Conservation (phyloP, 1,140 invertebrate genomes). For the Diplogasteroides magnus region DNA sequence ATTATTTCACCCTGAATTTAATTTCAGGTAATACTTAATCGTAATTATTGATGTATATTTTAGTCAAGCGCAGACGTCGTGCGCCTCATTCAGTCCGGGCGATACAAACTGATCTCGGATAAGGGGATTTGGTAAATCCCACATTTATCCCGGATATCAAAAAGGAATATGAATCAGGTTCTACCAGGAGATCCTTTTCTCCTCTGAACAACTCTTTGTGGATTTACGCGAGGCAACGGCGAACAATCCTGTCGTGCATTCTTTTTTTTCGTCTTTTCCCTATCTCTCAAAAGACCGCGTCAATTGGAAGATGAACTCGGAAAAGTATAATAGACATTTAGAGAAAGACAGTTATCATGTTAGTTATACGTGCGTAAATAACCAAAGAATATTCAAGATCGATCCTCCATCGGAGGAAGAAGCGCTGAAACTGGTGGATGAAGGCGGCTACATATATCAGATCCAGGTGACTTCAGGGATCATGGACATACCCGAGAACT, state of each 20-base stretch:
- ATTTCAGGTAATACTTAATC: too few relatives aligned
- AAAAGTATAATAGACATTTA: too few relatives aligned
- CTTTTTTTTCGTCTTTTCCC: neutral
- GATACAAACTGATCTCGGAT: neutral
- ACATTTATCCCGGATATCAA: neutral
- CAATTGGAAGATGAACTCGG: neutral
- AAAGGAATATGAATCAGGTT: neutral
- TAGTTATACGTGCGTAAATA: too few relatives aligned
- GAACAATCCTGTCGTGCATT: neutral
- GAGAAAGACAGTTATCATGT: too few relatives aligned
- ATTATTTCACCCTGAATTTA: too few relatives aligned
- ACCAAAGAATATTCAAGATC: too few relatives aligned
- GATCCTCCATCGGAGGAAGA: neutral
- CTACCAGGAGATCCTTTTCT: neutral
- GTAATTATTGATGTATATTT: too few relatives aligned
- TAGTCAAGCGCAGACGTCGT: too few relatives aligned
- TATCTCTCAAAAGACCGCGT: neutral
- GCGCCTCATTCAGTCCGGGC: neutral
- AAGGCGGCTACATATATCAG: neutral
- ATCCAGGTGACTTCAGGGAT: too few relatives aligned
- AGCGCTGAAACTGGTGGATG: neutral
- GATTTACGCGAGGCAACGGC: neutral
- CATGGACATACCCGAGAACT: too few relatives aligned
- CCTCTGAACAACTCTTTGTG: neutral
- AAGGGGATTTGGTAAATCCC: neutral